Evolutionary conservation across 37 sponge, comb jelly and placozoan genomes (phyloP).

Genomic region (Ephydatia muelleri): DNA sequence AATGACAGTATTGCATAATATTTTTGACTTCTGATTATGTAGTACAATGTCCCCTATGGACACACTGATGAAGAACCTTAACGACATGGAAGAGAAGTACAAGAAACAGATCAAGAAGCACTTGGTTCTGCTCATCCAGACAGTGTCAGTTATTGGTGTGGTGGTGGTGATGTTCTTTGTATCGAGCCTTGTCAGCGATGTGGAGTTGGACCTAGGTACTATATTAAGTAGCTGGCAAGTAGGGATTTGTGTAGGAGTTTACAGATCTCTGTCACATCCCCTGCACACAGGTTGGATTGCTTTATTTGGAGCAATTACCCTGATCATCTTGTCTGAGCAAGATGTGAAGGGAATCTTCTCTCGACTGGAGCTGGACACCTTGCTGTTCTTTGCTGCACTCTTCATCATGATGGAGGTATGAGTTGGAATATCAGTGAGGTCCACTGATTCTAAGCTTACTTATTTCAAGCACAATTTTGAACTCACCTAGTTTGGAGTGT

Average conservation of each 20-base stretch:
- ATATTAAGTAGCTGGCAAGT: not conserved
- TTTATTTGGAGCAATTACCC: conserved; percentile 77
- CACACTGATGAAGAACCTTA: not conserved
- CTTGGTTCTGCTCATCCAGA: not conserved
- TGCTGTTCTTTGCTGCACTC: conserved; percentile 96
- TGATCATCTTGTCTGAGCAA: conserved; percentile 78
- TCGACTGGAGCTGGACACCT: conserved; percentile 96
- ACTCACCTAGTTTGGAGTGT: too few species aligned
- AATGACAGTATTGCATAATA: too few species aligned
- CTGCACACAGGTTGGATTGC: conserved; percentile 84
- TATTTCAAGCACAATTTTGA: too few species aligned
- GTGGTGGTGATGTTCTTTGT: not conserved
- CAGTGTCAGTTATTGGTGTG: not conserved
- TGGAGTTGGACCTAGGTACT: not conserved
- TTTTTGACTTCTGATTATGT: too few species aligned
- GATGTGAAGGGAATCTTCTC: conserved; percentile 86
- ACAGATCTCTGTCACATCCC: not conserved
- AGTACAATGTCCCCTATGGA: not conserved
- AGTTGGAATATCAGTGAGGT: not conserved
- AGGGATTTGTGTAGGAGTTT: not conserved
- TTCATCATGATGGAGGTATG: conserved; percentile 93
- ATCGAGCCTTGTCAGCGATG: not conserved
- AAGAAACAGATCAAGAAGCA: not conserved
- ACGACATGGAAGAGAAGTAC: not conserved
- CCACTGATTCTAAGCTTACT: too few species aligned